Base-by-base conservation (phyloP, 1,140 invertebrate species). In the Stegodyphus dumicola region DNA sequence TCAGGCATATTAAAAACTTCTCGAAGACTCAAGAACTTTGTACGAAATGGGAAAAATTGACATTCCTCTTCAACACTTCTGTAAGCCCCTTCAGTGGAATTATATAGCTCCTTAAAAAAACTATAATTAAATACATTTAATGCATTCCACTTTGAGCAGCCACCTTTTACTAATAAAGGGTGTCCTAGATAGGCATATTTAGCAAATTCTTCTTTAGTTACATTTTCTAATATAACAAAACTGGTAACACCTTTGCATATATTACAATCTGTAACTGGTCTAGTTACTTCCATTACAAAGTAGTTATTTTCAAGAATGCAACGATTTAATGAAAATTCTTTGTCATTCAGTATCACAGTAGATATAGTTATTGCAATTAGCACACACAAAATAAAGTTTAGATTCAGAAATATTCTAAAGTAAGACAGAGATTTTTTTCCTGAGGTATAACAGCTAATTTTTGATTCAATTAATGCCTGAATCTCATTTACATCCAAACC, bases 21-120 rank as follows among this genome's bases (percentile, higher is more conserved):
- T 67, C 91, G 90, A 0, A 98, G 91, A 69, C 92, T 94, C 13
- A 91, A 90, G 88, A 97, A 96, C 76, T 95, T 95, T 0, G 96
- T 97, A 90, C 96, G 94, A 89, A 98, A 98, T 0, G 96, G 95
- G 89, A 98, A 96, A 90, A 97, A 98, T 89, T 97, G 97, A 88
- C 97, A 98, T 56, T 88, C 86, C 49, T 84, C 79, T 70, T 89
- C 83, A 90, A 90, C 74, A 90, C 85, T 2, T 93, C 92, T 48
- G 75, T 84, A 65, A 87, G 6, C 60, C 75, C 85, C 64, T 67
- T 80, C 65, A 54, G 74, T 91, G 91, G 48, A 90, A 88, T 93
- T 88, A 90, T 97, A 97, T 53, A 97, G 90, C 5, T 94, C 90
- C 87, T 94, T 94, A 89, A 98, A 96, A 90, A 96, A 97, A 60